phyloP scores from a whole-genome alignment of 2,113 vertebrate species.

The Hemicordylus capensis region DNA sequence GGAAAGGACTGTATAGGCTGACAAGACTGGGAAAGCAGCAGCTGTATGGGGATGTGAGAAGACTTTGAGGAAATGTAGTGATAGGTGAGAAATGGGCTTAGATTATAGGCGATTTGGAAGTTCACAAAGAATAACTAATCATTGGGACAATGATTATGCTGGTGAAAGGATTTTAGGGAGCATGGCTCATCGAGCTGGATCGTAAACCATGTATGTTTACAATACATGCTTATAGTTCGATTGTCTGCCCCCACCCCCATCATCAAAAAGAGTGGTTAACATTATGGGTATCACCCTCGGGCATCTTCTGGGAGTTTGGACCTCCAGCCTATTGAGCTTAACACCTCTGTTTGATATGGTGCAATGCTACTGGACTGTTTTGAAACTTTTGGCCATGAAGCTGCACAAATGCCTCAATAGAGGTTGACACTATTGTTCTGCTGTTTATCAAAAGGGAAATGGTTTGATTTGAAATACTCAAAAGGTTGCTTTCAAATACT shows the following conservation, averaged over 20 bases:
- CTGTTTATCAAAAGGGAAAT: neutral
- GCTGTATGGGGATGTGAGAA: neutral
- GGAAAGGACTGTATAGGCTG: neutral
- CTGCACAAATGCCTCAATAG: neutral
- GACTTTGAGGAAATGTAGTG: neutral
- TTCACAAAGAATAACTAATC: neutral
- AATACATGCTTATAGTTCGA: too few species aligned
- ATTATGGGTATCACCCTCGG: too few species aligned
- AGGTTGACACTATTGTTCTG: neutral
- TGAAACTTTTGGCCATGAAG: neutral
- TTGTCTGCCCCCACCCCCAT: too few species aligned
- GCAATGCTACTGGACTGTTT: neutral
- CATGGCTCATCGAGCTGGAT: too few species aligned
- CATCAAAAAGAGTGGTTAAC: too few species aligned
- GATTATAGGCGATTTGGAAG: neutral
- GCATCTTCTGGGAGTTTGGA: neutral
- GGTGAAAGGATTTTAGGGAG: neutral
- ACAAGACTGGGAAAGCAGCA: neutral
- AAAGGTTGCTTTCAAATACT: constrained; percentile 28
- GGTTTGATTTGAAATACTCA: neutral
- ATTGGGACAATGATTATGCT: neutral
- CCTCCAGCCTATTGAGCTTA: neutral
- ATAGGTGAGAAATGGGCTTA: neutral
- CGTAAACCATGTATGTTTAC: too few species aligned
- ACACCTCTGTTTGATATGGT: neutral